phyloP scores from a whole-genome alignment of 92 coral and sea anemone genomes.

The Meandrina meandrites region DNA sequence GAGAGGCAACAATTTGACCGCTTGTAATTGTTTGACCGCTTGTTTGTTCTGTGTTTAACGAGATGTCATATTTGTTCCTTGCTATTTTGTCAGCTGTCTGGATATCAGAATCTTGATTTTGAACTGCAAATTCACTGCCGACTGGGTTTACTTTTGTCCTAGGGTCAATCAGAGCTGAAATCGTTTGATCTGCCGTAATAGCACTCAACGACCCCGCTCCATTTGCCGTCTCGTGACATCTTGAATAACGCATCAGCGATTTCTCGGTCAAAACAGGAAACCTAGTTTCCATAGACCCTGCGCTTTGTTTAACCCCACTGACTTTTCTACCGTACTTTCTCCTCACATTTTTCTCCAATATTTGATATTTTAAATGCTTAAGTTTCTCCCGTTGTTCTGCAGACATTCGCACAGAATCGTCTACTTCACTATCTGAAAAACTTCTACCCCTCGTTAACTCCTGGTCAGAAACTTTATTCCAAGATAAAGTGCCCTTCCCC shows the following conservation, averaged over 20 bases:
- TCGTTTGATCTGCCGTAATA: not conserved
- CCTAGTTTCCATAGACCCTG: not conserved
- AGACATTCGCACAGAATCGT: slow-evolving; percentile 5
- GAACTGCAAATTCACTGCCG: not conserved
- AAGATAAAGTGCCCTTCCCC: not conserved
- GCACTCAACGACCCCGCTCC: not conserved
- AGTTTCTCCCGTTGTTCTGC: slow-evolving; percentile 37
- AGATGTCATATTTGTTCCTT: not conserved
- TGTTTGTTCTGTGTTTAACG: not conserved
- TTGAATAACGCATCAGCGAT: slow-evolving; percentile 11
- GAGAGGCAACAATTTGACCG: not conserved
- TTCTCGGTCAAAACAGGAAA: slow-evolving; percentile 40
- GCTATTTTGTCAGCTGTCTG: not conserved
- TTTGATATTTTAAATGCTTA: slow-evolving; percentile 46
- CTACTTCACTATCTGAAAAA: slow-evolving; percentile 30
- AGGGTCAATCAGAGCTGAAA: not conserved
- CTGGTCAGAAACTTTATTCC: not conserved
- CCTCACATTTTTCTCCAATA: slow-evolving; percentile 35
- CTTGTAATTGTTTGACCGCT: no score
- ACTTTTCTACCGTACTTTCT: not conserved
- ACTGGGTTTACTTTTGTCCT: not conserved
- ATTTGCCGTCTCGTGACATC: slow-evolving; percentile 20
- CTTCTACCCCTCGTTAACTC: slow-evolving; percentile 14
- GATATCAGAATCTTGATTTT: not conserved
- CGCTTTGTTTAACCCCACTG: slow-evolving; percentile 5